Base-by-base conservation (phyloP, 2,888 invertebrate genomes). In the Torymus texanus region DNA sequence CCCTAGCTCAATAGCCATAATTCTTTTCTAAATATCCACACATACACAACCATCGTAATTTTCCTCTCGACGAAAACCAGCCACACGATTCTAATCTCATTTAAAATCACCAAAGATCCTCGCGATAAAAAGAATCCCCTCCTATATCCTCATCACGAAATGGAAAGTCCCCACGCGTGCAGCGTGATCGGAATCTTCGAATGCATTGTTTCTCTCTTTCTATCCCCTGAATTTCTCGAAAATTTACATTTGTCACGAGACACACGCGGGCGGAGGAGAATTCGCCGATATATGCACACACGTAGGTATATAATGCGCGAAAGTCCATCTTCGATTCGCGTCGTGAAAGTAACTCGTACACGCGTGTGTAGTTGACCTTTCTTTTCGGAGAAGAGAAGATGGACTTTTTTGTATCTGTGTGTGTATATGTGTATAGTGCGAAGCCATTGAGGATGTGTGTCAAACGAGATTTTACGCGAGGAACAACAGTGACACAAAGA, bases 171-270 rank as follows among this genome's bases (percentile, higher is more conserved):
- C 13, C 21, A 8, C 8, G 41, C 41, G 41, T 8, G 8, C 41
- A 41, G 8, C 56, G 67, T 58, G 75, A 65, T 65, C 61, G 50
- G 67, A 67, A 75, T 75, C 53, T 13, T 29, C 24, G 55, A 18
- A n/a, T 41, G 4, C 24, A 2, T 3, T 21, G 12, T 41, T 10
- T 53, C 41, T 58, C 11, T 5, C 59, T 41, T 10, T 53, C 41
- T 58, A 3, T 5, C 59, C 53, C 53, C 18, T 24, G 55, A 74
- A 74, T 65, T 56, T 74, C 65, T 56, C 41, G 41, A 50, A 74
- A 73, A 63, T 74, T 74, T 63, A 50, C 24, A 74, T 65, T 73
- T 56, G 55, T 65, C 73, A 56, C 73, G 73, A 63, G n/a, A 14
- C 50, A 21, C 1, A n/a, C 2, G 21, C 11, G 21, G 14, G 11